Percentiles rank a stretch among this genome's conserved stretches.
Conservation (phyloP, 2,113 vertebrate species). For the Narcine bancroftii region DNA sequence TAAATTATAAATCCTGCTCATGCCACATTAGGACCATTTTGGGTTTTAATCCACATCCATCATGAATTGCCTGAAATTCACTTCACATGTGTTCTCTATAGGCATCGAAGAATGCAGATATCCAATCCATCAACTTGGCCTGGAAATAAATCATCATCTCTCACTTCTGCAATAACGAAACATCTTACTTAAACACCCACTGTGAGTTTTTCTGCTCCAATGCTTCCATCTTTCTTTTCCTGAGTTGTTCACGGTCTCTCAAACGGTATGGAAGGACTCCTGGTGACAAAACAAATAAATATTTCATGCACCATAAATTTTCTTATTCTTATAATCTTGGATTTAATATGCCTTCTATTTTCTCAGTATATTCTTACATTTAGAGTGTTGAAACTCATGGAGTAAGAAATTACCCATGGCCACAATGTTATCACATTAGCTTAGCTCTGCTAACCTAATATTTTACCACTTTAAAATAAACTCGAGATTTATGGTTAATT, state of each 20-base stretch:
- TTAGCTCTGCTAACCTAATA: not conserved
- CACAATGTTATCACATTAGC: not conserved
- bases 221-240: conserved; percentile 23
- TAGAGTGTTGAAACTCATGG: not conserved
- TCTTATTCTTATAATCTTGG: not conserved
- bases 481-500: not conserved
- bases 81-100: not conserved
- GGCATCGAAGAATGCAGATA: not conserved
- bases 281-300: not conserved
- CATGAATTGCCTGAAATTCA: not conserved
- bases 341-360: not conserved
- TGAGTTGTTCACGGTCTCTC: conserved; percentile 28
- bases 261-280: not conserved
- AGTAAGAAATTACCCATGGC: not conserved
- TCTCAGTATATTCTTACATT: not conserved
- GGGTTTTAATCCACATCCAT: not conserved
- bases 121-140: not conserved
- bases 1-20: not conserved
- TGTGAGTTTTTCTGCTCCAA: not conserved
- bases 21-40: not conserved
- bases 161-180: not conserved
- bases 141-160: not conserved
- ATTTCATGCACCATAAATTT: not conserved
- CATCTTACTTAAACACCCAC: not conserved
- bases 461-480: not conserved